phyloP scores from a whole-genome alignment of 1,140 invertebrate genomes.

The Monochamus saltuarius region DNA sequence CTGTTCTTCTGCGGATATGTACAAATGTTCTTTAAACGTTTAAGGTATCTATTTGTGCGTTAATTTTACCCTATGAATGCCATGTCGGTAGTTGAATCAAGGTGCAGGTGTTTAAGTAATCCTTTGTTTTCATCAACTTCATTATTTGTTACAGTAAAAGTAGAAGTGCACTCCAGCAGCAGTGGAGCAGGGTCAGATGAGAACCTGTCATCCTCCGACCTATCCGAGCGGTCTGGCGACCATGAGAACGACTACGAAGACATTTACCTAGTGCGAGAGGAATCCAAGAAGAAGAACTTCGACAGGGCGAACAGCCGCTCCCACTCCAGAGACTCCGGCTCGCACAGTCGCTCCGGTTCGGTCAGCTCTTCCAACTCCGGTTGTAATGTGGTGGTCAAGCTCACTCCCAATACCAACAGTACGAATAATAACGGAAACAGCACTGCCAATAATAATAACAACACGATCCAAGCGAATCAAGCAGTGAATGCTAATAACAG shows the following conservation, averaged over 20 bases:
- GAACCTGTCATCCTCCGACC: slow-evolving; percentile 59
- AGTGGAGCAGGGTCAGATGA: slow-evolving; percentile 62
- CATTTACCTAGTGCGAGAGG: slow-evolving; percentile 67
- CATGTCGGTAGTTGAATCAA: too few relatives aligned
- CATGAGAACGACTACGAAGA: slow-evolving; percentile 74
- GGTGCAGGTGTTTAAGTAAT: too few relatives aligned
- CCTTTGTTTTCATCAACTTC: neutral
- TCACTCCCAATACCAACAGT: slow-evolving; percentile 19
- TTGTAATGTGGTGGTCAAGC: slow-evolving; percentile 48
- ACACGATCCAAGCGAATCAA: neutral
- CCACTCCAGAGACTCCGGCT: slow-evolving; percentile 63
- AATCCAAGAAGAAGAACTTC: slow-evolving; percentile 44
- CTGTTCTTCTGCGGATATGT: too few relatives aligned
- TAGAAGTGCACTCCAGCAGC: slow-evolving; percentile 65
- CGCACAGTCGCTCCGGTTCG: slow-evolving; percentile 65
- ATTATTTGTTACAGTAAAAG: slow-evolving; percentile 58
- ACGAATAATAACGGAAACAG: slow-evolving; percentile 2
- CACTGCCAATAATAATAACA: neutral
- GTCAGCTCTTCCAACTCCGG: slow-evolving; percentile 55
- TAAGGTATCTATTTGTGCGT: too few relatives aligned
- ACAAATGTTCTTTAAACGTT: too few relatives aligned
- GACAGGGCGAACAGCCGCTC: slow-evolving; percentile 49
- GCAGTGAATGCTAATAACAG: slow-evolving; percentile 12
- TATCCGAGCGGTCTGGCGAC: slow-evolving; percentile 54
- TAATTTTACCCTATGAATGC: too few relatives aligned